Conservation (phyloP, 2,888 invertebrate genomes). For the Chloroclystis v-ata region DNA sequence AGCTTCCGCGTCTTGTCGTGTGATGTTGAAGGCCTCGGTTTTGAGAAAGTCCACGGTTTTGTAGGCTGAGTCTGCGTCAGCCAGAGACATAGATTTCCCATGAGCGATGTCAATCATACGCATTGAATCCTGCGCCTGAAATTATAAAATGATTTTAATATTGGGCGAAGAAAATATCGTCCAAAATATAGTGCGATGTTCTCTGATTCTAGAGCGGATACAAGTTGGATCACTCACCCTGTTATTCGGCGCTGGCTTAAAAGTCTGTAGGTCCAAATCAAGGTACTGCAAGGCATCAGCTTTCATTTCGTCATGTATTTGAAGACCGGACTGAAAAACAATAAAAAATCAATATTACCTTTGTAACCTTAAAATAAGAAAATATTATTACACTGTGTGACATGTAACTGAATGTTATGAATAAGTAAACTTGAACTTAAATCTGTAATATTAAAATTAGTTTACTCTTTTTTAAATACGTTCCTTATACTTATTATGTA, state of each 20-base stretch:
- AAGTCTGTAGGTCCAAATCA: slow-evolving; percentile 87
- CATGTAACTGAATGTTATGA: too few relatives aligned
- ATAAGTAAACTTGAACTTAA: too few relatives aligned
- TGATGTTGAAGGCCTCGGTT: slow-evolving; percentile 94
- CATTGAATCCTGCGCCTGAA: slow-evolving; percentile 36
- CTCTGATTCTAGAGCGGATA: too few relatives aligned
- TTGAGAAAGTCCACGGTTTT: slow-evolving; percentile 96
- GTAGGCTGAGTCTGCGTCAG: slow-evolving; percentile 81
- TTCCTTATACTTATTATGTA: too few relatives aligned
- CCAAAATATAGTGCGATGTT: too few relatives aligned
- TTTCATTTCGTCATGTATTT: slow-evolving; percentile 36
- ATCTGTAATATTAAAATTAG: too few relatives aligned
- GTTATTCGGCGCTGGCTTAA: slow-evolving; percentile 40
- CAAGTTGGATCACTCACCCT: too few relatives aligned
- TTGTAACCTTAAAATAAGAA: too few relatives aligned
- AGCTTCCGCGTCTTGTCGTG: slow-evolving; percentile 87
- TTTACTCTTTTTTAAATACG: too few relatives aligned
- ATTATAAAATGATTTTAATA: not conserved
- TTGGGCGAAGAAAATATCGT: too few relatives aligned
- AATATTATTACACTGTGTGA: too few relatives aligned
- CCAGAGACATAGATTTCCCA: slow-evolving; percentile 48
- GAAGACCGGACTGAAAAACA: slow-evolving; percentile 32
- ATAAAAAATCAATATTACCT: not conserved
- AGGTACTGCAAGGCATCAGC: slow-evolving; percentile 83
- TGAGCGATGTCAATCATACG: slow-evolving; percentile 39